Percentiles rank a stretch among this genome's conserved stretches.
Evolutionary conservation across 1,140 invertebrate species (phyloP).

Genomic region (Drosophila bifasciata): DNA sequence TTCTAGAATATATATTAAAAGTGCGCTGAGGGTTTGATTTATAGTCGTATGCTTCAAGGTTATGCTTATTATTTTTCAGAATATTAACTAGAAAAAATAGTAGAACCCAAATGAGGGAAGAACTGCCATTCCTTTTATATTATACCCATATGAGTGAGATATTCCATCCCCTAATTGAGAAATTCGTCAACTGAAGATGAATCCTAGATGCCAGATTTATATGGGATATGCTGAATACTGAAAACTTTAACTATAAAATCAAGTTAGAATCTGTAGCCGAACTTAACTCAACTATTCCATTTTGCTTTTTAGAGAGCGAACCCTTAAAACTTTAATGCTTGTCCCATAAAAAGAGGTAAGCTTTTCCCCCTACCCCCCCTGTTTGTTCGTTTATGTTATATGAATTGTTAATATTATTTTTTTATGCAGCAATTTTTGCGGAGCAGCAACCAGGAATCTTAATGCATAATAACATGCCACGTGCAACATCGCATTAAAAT

Average conservation of each 20-base stretch:
- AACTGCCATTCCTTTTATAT: no score
- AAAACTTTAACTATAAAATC: no score
- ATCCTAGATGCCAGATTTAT: no score
- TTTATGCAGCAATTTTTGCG: conserved; percentile 3
- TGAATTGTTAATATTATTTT: conserved; percentile 35
- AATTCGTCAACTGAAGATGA: no score
- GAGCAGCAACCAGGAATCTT: conserved; percentile 8
- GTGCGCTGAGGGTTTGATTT: conserved; percentile 21
- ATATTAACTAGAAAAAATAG: background rate
- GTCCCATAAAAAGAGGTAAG: background rate
- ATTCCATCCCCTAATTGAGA: no score
- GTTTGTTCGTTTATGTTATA: background rate
- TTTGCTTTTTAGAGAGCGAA: background rate
- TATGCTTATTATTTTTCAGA: no score
- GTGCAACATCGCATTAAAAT: conserved; percentile 31
- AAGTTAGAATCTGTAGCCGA: no score
- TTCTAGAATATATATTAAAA: conserved; percentile 44
- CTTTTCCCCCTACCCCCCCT: background rate
- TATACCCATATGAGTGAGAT: no score
- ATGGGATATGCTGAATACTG: no score
- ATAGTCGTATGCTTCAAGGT: no score
- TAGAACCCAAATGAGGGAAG: no score
- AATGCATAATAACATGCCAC: conserved; percentile 12
- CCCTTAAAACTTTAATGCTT: background rate
- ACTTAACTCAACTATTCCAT: background rate